Evolutionary conservation across 1,140 invertebrate species (phyloP).

Genomic region (Bursaphelenchus mucronatus): DNA sequence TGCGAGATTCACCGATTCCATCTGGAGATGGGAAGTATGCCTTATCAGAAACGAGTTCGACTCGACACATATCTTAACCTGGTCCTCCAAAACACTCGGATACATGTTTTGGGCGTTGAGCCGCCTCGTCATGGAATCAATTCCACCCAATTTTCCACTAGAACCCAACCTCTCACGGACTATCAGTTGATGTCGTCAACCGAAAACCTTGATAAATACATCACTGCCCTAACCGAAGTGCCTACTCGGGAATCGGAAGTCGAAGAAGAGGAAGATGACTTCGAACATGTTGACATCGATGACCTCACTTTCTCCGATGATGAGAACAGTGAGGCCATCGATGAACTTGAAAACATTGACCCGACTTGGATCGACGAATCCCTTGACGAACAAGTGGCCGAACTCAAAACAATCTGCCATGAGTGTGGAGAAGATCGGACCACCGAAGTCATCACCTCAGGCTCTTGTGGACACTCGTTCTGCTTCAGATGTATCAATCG

Average conservation of each 20-base stretch:
- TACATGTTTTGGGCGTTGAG: neutral
- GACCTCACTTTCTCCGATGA: slow-evolving; percentile 8
- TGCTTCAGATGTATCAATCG: slow-evolving; percentile 13
- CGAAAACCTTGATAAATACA: slow-evolving; percentile 3
- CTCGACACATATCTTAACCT: slow-evolving; percentile 19
- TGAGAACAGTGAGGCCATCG: neutral
- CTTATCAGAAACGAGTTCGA: neutral
- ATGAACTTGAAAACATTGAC: neutral
- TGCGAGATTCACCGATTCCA: slow-evolving; percentile 1
- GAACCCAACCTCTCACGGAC: slow-evolving; percentile 17
- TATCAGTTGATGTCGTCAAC: slow-evolving; percentile 8
- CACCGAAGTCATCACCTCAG: slow-evolving; percentile 1
- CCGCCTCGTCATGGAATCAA: slow-evolving; percentile 14
- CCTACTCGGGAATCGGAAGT: neutral
- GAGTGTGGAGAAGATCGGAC: slow-evolving; percentile 20
- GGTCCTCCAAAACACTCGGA: slow-evolving; percentile 14
- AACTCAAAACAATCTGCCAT: slow-evolving; percentile 10
- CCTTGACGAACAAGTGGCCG: slow-evolving; percentile 17
- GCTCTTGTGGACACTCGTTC: slow-evolving; percentile 17
- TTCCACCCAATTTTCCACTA: slow-evolving; percentile 17
- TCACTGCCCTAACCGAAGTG: slow-evolving; percentile 2
- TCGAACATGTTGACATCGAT: slow-evolving; percentile 22
- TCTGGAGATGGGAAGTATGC: neutral
- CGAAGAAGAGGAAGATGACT: slow-evolving; percentile 28
- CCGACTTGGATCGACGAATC: slow-evolving; percentile 15